Evolutionary conservation across 2,888 invertebrate species (phyloP), one percentile per base, ranked within the genome.

Genomic region (Lochmaea crataegi): DNA sequence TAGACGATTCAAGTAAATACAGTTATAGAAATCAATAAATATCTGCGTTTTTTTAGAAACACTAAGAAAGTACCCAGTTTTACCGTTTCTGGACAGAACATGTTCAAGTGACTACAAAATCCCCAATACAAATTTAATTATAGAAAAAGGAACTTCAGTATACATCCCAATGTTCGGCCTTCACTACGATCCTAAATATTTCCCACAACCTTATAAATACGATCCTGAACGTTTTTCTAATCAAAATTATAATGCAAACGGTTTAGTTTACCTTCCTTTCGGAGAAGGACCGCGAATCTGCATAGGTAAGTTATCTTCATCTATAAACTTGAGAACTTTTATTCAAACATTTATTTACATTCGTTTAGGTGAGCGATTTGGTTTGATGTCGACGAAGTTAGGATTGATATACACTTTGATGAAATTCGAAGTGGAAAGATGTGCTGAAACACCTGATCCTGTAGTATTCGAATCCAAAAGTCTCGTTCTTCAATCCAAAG

Each of bases 31-130:
- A 26, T 26, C 26, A 26, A 26, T 26, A 26, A 26, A 26, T 4
- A 26, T 26, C 6, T 22, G 6, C 22, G 14, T 42, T 41, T 18
- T 83, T 84, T 67, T 80, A 86, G 88, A 88, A 83, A 86, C 86
- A 0, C 79, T 88, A 41, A 78, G 88, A 45, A 84, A 86, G 71
- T 87, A 86, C 77, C 87, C 88, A 3, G 84, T 86, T 9, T 78
- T 85, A 2, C 81, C 84, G 5, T 82, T 84, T 42, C 68, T 86
- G 72, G 82, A 82, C 60, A 78, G 86, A 75, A 71, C 68, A 53
- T 84, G 84, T 68, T 79, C 79, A 2, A 75, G 79, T 65, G 80
- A 84, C 26, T 86, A 83, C 73, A 76, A 77, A 41, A 58, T 84
- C 22, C 80, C 81, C 10, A 80, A 78, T 12, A 81, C 83, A 0